Percentiles rank a stretch among this genome's conserved stretches.
Evolutionary conservation across 1,140 invertebrate genomes (phyloP).

Genomic region (Drosophila ogumai): DNA sequence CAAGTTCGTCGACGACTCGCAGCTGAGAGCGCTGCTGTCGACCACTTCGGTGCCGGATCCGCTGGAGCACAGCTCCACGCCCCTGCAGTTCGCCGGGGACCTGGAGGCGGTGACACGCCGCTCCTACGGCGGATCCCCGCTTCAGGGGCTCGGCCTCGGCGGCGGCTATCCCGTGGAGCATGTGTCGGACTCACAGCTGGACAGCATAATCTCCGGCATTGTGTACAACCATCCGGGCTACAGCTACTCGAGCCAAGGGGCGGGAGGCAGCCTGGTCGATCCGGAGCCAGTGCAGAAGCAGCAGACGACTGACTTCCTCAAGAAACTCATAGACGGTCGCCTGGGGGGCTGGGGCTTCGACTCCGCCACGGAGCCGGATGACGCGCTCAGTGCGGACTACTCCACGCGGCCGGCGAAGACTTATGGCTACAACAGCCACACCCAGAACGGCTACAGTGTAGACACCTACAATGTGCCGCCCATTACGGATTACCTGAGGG

Average conservation of each 20-base stretch:
- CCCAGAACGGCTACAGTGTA: slow-evolving; percentile 65
- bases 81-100: slow-evolving; percentile 67
- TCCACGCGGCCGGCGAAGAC: slow-evolving; percentile 50
- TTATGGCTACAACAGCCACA: slow-evolving; percentile 70
- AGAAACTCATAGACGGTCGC: slow-evolving; percentile 68
- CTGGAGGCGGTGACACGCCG: slow-evolving; percentile 42
- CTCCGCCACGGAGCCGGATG: slow-evolving; percentile 52
- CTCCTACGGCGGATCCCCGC: slow-evolving; percentile 13
- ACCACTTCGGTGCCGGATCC: slow-evolving; percentile 76
- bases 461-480: slow-evolving; percentile 69
- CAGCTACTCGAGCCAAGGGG: slow-evolving; percentile 30
- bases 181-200: slow-evolving; percentile 63
- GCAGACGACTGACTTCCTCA: slow-evolving; percentile 70
- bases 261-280: slow-evolving; percentile 57
- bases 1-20: slow-evolving; percentile 65
- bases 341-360: slow-evolving; percentile 72
- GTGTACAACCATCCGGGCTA: slow-evolving; percentile 71
- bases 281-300: slow-evolving; percentile 65
- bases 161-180: slow-evolving; percentile 66
- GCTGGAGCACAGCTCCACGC: slow-evolving; percentile 54
- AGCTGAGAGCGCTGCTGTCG: slow-evolving; percentile 51
- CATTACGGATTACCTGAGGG: slow-evolving; percentile 65
- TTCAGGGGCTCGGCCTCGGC: slow-evolving; percentile 26
- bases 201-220: slow-evolving; percentile 71
- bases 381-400: slow-evolving; percentile 57